Conservation (phyloP, 2,888 invertebrate genomes). For the Phania funesta region DNA sequence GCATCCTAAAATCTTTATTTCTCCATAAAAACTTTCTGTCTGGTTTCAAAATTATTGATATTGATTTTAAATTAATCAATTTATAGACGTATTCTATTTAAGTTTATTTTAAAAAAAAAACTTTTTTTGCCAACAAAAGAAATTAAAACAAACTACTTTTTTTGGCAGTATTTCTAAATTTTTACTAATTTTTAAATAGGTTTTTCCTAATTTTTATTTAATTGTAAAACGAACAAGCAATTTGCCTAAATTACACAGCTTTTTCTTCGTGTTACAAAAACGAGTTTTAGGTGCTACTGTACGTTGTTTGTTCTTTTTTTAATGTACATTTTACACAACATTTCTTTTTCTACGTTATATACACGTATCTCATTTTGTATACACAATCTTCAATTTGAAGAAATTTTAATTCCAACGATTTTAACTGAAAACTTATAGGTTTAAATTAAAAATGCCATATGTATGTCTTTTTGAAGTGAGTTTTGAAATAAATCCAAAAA, state of each 20-base stretch:
- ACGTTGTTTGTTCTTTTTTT: slow-evolving; percentile 25
- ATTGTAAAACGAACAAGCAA: background rate
- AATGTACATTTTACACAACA: slow-evolving; percentile 3
- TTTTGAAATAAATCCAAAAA: slow-evolving; percentile 79
- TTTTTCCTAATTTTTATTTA: background rate
- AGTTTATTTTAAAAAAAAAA: background rate
- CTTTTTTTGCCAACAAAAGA: no score
- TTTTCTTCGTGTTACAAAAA: background rate
- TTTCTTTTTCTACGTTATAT: slow-evolving; percentile 68
- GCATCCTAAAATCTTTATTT: background rate
- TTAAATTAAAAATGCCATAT: slow-evolving; percentile 68
- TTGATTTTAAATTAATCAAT: background rate
- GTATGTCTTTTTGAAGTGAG: slow-evolving; percentile 67
- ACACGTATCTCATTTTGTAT: slow-evolving; percentile 10
- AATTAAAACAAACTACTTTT: slow-evolving; percentile 5
- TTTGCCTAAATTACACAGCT: background rate
- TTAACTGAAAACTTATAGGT: slow-evolving; percentile 1
- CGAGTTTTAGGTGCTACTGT: background rate
- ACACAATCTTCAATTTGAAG: slow-evolving; percentile 64
- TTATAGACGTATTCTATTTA: no score
- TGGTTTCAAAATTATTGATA: background rate
- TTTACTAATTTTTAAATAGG: no score
- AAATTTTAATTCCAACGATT: slow-evolving; percentile 25
- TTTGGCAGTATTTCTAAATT: slow-evolving; percentile 58
- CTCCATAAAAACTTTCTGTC: background rate